Conservation (phyloP, 2,888 invertebrate species). For the Micropterix aruncella region DNA sequence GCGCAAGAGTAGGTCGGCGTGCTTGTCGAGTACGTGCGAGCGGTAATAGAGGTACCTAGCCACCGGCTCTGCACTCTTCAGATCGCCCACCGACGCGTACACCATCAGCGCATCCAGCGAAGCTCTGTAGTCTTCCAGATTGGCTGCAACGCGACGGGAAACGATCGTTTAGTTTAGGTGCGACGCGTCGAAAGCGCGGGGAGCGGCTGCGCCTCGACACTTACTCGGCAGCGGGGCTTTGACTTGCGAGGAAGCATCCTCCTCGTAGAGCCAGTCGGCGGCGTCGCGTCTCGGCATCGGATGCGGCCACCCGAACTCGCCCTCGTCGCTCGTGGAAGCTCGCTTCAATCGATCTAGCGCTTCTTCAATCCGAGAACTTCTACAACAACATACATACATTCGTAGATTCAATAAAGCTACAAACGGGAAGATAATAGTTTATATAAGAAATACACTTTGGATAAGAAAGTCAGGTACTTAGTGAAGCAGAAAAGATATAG, state of each 20-base stretch:
- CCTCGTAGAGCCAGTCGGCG: constrained; percentile 48
- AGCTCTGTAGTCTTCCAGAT: constrained; percentile 47
- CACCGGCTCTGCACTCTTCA: constrained; percentile 48
- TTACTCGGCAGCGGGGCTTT: constrained; percentile 32
- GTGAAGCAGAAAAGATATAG: no score
- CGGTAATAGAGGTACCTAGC: constrained; percentile 49
- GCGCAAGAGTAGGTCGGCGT: constrained; percentile 43
- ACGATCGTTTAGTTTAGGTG: no score
- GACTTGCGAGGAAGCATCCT: constrained; percentile 35
- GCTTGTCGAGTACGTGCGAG: constrained; percentile 47
- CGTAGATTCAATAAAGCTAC: no score
- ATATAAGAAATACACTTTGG: no score
- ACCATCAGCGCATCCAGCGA: constrained; percentile 43
- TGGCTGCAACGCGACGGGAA: no score
- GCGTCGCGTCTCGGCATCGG: constrained; percentile 39
- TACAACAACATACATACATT: no score
- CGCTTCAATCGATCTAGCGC: constrained; percentile 42
- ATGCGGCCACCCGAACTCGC: constrained; percentile 52
- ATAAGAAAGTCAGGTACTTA: no score
- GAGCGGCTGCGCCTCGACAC: no score
- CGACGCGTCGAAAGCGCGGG: no score
- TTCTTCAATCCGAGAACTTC: constrained; percentile 39
- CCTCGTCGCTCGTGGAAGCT: constrained; percentile 50
- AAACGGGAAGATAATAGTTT: no score
- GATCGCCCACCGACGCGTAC: constrained; percentile 43